These are phyloP conservation scores for Neosilurus hyrtlii DNA, from an alignment of 2,797 vertebrate species.

Conservation along the genomic window DNA sequence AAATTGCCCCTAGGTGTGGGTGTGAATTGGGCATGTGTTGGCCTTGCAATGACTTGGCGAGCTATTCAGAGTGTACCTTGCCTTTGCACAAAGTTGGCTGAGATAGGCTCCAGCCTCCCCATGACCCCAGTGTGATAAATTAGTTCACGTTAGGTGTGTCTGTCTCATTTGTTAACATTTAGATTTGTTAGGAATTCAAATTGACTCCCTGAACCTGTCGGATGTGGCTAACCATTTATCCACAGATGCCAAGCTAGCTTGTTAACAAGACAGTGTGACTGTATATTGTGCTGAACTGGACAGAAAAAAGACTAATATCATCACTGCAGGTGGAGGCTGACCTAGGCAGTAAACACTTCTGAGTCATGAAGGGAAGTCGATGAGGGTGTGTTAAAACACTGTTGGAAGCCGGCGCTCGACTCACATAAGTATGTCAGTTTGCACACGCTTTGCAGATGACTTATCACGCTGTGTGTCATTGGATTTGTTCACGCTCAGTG, in stretches of 20 bases:
- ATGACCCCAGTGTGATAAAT: too few relatives aligned
- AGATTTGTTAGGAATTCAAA: neutral
- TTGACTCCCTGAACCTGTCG: neutral
- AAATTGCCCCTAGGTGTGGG: too few relatives aligned
- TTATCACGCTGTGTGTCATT: slow-evolving; percentile 19
- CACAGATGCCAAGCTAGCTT: neutral
- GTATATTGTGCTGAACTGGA: neutral
- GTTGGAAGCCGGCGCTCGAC: slow-evolving; percentile 6
- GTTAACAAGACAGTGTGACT: neutral
- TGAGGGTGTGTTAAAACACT: neutral
- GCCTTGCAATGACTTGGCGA: too few relatives aligned
- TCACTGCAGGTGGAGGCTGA: neutral
- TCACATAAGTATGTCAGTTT: slow-evolving; percentile 18
- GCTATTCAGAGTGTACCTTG: too few relatives aligned
- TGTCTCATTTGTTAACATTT: neutral
- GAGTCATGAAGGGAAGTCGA: slow-evolving; percentile 14
- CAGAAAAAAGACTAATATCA: neutral
- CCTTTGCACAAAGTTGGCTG: too few relatives aligned
- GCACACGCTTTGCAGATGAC: slow-evolving; percentile 23
- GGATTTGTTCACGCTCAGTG: slow-evolving; percentile 34
- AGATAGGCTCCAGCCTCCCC: too few relatives aligned
- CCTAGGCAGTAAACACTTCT: neutral
- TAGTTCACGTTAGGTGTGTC: too few relatives aligned
- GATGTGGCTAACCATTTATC: neutral
- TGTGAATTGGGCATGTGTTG: too few relatives aligned